Base-by-base conservation (phyloP, 1,140 invertebrate species). In the Eriocheir sinensis region DNA sequence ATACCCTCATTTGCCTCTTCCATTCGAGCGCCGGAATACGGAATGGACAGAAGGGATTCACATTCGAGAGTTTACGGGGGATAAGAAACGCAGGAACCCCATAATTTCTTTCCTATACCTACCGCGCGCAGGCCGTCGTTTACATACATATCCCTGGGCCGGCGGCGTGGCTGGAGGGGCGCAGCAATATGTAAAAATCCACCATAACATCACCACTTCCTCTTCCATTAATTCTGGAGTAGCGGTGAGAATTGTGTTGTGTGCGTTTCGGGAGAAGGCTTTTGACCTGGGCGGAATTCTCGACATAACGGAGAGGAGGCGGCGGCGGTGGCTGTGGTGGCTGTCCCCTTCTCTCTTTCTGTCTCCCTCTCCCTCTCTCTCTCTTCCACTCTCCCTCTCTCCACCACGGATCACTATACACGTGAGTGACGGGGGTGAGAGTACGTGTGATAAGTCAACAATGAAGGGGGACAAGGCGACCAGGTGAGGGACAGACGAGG, bases 371-470 rank as follows among this genome's bases (percentile, higher is more conserved):
- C n/a, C n/a, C n/a, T n/a, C n/a, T n/a, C n/a, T n/a, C n/a, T n/a
- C n/a, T n/a, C n/a, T n/a, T n/a, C n/a, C n/a, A n/a, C n/a, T n/a
- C n/a, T n/a, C n/a, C 60, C 60, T 72, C 60, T n/a, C 60, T 72
- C 27, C 48, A 53, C 60, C 60, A 72, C 60, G 60, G 60, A 72
- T 72, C 60, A 72, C 60, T n/a, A 27, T 72, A 72, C 60, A 72
- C n/a, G 27, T 72, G 60, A 72, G 60, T 72, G 60, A 72, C 60
- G 60, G 17, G 60, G 17, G 21, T 72, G 60, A 72, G 60, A 72
- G 60, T n/a, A 72, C 60, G 60, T 72, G 60, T 72, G 60, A 72
- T 72, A 72, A 72, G 60, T 72, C 60, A 72, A 72, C 60, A 72
- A 72, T 72, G 60, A 72, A 72, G 60, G 60, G n/a, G 60, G 60